Evolutionary conservation across 1,140 invertebrate species (phyloP), one percentile per base, ranked within the genome.

Genomic region (Apis dorsata): DNA sequence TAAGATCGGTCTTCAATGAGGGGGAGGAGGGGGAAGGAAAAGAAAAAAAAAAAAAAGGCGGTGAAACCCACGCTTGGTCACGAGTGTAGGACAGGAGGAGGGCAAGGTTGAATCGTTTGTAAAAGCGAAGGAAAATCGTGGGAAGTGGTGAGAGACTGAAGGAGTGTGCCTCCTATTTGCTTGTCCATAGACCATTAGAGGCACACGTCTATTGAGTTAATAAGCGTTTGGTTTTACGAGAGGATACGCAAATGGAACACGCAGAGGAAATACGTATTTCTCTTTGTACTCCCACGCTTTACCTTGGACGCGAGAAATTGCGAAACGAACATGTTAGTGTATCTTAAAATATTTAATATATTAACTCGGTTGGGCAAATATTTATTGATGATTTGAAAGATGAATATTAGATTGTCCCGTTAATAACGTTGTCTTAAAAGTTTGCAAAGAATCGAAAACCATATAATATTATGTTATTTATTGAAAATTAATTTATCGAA

Each of bases 281-380:
- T 44, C 74, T 0, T 51, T 81, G 12, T 13, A 80, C 74, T 85
- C 85, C 79, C 83, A 85, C 85, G 85, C 59, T 79, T 81, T 69
- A 62, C 57, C 55, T 44, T 69, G 44, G 17, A 49, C 24, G n/a
- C n/a, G 28, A 49, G 59, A 63, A 79, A 53, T 24, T 10, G 17
- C 13, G 60, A 28, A 79, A 55, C 28, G 21, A 44, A 19, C 55
- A 21, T 44, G 10, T 49, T 51, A 44, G 49, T 24, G 10, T 11
- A n/a, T 8, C 28, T 71, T 55, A 28, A 71, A 24, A 24, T 44
- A 44, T 44, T 44, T 44, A 44, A 44, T 44, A 5, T 44, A 44
- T 44, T 44, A 44, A 44, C 34, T 44, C 34, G 34, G 34, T 44
- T 44, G 34, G 34, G 1, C 60, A 4, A 0, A 62, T 11, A 19